A percentile compares a stretch with the other conserved stretches of the same genome.
Conservation (phyloP, 2,888 invertebrate species). For the Augiades crinisus region DNA sequence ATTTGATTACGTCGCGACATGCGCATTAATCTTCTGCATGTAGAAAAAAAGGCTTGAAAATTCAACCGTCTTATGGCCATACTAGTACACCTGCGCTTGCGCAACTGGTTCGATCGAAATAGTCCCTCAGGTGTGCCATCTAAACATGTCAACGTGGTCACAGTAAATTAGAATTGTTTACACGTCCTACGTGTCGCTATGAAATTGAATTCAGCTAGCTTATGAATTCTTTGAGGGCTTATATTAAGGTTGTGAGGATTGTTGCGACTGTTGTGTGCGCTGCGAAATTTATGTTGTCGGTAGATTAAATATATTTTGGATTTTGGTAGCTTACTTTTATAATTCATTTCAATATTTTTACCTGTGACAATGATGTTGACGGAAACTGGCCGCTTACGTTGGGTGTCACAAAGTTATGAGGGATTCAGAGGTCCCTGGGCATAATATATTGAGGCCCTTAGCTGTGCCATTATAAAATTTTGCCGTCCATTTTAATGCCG, state of each 20-base stretch:
- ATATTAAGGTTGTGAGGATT: constrained; percentile 7
- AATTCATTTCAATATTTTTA: too few relatives aligned
- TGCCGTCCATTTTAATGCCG: too few relatives aligned
- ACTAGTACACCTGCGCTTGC: constrained; percentile 33
- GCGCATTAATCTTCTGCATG: constrained; percentile 23
- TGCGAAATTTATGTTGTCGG: background rate
- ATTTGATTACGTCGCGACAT: constrained; percentile 17
- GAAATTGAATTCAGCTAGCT: constrained; percentile 22
- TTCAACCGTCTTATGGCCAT: constrained; percentile 31
- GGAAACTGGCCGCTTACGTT: too few relatives aligned
- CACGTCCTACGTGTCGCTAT: constrained; percentile 19
- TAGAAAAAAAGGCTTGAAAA: constrained; percentile 17
- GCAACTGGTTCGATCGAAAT: constrained; percentile 48
- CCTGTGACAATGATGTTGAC: too few relatives aligned
- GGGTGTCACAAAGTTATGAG: too few relatives aligned
- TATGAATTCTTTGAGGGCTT: constrained; percentile 13
- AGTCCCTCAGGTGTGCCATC: constrained; percentile 48
- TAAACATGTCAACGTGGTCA: constrained; percentile 36
- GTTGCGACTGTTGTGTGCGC: constrained; percentile 3
- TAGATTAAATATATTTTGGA: too few relatives aligned
- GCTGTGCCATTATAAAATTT: too few relatives aligned
- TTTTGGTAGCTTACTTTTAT: too few relatives aligned
- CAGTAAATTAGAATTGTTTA: constrained; percentile 27
- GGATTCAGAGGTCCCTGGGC: too few relatives aligned
- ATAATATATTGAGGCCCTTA: too few relatives aligned